Conservation (phyloP, 2,113 vertebrate species). For the Accipiter cooperii region DNA sequence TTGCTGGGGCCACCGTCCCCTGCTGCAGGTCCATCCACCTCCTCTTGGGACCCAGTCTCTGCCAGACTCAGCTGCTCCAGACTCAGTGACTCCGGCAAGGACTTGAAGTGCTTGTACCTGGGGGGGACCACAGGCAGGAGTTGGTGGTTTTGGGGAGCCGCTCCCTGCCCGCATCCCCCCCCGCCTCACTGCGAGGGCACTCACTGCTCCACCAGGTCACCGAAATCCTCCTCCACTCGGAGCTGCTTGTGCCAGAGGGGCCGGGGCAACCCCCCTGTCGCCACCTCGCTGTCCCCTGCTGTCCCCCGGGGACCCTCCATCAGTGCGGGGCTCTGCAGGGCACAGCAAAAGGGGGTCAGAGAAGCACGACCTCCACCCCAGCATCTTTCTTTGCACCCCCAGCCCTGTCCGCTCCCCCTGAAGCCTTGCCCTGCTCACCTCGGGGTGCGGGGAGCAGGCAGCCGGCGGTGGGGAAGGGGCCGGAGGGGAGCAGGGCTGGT, state of each 20-base stretch:
- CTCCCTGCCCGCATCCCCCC: rapidly evolving
- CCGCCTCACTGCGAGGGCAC: background rate
- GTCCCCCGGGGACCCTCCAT: background rate
- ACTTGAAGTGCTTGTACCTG: slow-evolving; percentile 75
- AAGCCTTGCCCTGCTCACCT: slow-evolving; percentile 65
- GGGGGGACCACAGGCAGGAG: background rate
- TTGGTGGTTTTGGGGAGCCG: rapidly evolving
- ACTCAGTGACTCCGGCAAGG: slow-evolving; percentile 61
- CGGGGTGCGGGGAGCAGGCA: background rate
- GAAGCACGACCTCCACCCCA: background rate
- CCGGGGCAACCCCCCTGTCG: background rate
- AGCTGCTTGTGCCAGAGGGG: slow-evolving; percentile 47
- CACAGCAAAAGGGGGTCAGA: background rate
- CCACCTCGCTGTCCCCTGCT: background rate
- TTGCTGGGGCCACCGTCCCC: background rate
- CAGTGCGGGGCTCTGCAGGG: background rate
- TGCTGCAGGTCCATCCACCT: background rate
- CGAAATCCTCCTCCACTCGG: slow-evolving; percentile 59
- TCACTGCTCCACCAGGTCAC: slow-evolving; percentile 73
- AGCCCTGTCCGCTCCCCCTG: rapidly evolving
- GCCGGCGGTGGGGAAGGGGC: background rate
- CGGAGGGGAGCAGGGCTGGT: background rate
- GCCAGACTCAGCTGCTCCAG: slow-evolving; percentile 16
- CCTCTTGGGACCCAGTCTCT: background rate
- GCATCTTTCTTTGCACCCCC: background rate